Base-by-base conservation (phyloP, 2,113 vertebrate species). In the Otolemur garnettii region DNA sequence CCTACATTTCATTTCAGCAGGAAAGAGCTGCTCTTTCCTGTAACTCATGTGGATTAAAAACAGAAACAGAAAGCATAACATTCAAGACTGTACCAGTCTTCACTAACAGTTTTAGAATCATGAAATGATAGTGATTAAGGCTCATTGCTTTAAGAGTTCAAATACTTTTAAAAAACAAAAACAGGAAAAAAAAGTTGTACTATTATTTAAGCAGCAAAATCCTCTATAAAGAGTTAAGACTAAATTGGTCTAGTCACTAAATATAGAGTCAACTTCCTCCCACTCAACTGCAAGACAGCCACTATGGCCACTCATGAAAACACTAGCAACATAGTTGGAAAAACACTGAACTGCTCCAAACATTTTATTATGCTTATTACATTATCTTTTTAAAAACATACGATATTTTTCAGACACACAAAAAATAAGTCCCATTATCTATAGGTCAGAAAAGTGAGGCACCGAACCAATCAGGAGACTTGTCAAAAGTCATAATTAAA, bases 31-130 rank as follows among this genome's bases (percentile, higher is more conserved):
- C 42, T 80, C 62, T 95, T 88, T 86, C 82, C 35, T 57, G 33
- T 94, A 66, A 91, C 13, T 95, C 77, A 64, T 3, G 2, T 86
- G 55, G 18, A n/a, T 86, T 91, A 94, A 74, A 96, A 79, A 85
- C 53, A n/a, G 60, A 94, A 90, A 86, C 2, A 88, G 14, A 57
- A 95, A 94, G 19, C 4, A 13, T 69, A 68, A 69, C 18, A 69
- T 45, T 90, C 59, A 62, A 83, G 22, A 79, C 85, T 55, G 22
- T 28, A 24, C 30, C 69, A 85, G 28, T 62, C 88, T 66, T 84
- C 80, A 86, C 50, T 24, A 79, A 87, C 4, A 83, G 19, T 57
- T 84, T 74, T 74, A n/a, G n/a, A 94, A 87, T 62, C 95, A 87
- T 15, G 50, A 85, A 55, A 88, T 45, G 38, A 94, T 38, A 69